Percentiles rank a stretch among this genome's conserved stretches.
phyloP scores from a whole-genome alignment of 1,140 invertebrate genomes.

The Adoxophyes honmai region DNA sequence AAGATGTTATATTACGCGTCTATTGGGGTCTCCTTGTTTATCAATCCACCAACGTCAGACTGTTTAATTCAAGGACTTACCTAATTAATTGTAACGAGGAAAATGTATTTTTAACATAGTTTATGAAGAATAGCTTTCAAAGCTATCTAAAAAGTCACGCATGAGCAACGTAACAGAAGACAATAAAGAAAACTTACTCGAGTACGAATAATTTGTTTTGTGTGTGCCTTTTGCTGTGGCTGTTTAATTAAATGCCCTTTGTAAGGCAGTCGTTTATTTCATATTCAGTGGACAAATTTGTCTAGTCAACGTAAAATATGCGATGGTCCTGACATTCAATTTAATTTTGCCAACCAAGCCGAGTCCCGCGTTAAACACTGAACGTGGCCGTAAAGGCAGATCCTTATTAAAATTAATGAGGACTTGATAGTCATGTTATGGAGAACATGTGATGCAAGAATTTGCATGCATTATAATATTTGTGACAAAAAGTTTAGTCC shows the following conservation, averaged over 20 bases:
- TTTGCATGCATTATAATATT: constrained; percentile 4
- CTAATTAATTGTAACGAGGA: too few relatives aligned
- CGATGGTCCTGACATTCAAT: constrained; percentile 17
- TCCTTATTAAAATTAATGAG: constrained; percentile 14
- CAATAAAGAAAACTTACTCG: constrained; percentile 2
- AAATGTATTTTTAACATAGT: too few relatives aligned
- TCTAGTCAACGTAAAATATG: constrained; percentile 28
- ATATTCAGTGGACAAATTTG: constrained; percentile 20
- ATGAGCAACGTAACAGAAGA: background rate
- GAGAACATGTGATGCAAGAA: background rate
- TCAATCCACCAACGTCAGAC: too few relatives aligned
- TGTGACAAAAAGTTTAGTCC: background rate
- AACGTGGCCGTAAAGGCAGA: background rate
- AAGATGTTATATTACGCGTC: too few relatives aligned
- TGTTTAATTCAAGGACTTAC: too few relatives aligned
- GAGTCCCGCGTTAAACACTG: background rate
- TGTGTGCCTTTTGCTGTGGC: background rate
- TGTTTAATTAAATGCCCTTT: constrained; percentile 7
- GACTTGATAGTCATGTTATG: constrained; percentile 8
- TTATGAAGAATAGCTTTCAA: too few relatives aligned
- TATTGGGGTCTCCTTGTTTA: too few relatives aligned
- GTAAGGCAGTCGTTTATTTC: constrained; percentile 13
- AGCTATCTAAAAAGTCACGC: too few relatives aligned
- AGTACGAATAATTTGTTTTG: background rate
- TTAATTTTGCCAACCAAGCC: constrained; percentile 16